Evolutionary conservation across 2,888 invertebrate species (phyloP), one percentile per base, ranked within the genome.

Genomic region (Yponomeuta plumbellus): DNA sequence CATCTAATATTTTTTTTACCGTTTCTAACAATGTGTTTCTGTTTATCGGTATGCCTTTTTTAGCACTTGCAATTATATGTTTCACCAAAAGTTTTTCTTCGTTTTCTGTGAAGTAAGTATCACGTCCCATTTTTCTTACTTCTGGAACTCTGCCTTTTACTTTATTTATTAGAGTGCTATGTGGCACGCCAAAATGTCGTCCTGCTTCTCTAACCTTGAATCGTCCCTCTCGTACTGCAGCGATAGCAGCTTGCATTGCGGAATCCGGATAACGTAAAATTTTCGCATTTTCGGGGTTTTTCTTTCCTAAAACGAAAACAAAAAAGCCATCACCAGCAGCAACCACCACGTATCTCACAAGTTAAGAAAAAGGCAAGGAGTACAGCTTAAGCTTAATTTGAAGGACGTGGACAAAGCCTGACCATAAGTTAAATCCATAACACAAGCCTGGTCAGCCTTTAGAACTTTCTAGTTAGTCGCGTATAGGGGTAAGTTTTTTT

Each of bases 41-140:
- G 58, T 64, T 68, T 58, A 68, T 58, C 13, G 68, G 66, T 21
- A 68, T 66, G 22, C 68, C 68, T 44, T 66, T 68, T 22, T 52
- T 68, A 5, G 66, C 66, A 58, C 13, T 66, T n/a, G 66, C 68
- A 23, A 64, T 64, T 58, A 68, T 68, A 40, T 64, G 66, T 34
- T 59, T 59, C 17, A 22, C 40, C 13, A 65, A 26, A 11, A 65
- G 57, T 5, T 23, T 20, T 22, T 65, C 65, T 56, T 65, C 65
- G 6, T n/a, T 63, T 59, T 17, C 20, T 2, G 66, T 64, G n/a
- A 68, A 66, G 13, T 62, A 64, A 11, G 68, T 66, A 13, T 34
- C 44, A n/a, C 44, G 63, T 34, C 66, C 65, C 65, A 67, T 67
- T 58, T 67, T 67, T 63, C 67, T 52, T 13, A 20, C 2, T 52